Base-by-base conservation (phyloP, 2,113 vertebrate genomes). In the Vanacampus margaritifer region DNA sequence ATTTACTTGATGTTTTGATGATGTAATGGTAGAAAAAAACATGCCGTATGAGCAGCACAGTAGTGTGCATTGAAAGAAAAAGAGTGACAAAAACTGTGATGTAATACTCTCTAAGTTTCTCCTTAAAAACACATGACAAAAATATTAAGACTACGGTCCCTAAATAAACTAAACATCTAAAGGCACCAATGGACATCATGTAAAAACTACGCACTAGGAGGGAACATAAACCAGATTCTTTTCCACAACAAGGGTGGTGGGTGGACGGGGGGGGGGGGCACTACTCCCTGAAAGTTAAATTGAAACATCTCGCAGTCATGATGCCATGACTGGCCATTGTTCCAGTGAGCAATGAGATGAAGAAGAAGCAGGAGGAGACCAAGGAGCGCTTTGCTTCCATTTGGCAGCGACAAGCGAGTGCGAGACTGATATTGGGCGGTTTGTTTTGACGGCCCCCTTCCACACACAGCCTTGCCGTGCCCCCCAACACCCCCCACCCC, bases 251-350 rank as follows among this genome's bases (percentile, higher is more conserved):
- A 23, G 58, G 21, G 21, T 60, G 35, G 58, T 37, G 36, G 58
- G 10, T 32, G 28, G 43, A 16, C 11, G 43, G 43, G 43, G 43
- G 14, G 12, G 10, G 43, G 3, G 58, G 58, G 58, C n/a, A 74
- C 63, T 1, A 65, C 68, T 63, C 67, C 67, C 65, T 82, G 74
- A 79, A 79, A 72, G 81, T 78, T 83, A 82, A 89, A 88, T 84
- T 87, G 79, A 91, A 89, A 87, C 84, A 90, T 90, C 87, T 86
- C 75, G 72, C 83, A 79, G 84, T 85, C 86, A 88, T 84, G 83
- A 88, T 85, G 85, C 76, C 79, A 86, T 78, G 81, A 85, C 83
- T 78, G 32, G 24, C 68, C 65, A 73, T 86, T 89, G 80, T 89
- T 75, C 82, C 65, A 21, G 26, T 23, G 59, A 64, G 70, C 68